Evolutionary conservation across 2,113 vertebrate species (phyloP), one percentile per base, ranked within the genome.

Genomic region (Podarcis raffonei): DNA sequence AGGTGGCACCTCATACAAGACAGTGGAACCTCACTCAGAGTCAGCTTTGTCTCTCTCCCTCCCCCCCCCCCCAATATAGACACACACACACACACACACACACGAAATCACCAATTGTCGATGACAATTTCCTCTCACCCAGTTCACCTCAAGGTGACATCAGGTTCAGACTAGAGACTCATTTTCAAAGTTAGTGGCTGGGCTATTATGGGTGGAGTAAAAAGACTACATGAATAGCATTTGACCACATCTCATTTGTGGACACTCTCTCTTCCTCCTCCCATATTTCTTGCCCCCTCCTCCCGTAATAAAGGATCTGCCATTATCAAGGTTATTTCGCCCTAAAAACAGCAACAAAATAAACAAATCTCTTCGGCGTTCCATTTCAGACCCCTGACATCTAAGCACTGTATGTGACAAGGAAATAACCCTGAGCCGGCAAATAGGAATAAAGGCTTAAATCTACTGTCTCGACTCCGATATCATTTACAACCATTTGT

Each of bases 341-440:
- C 2, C 1, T 25, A 18, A 9, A 37, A 57, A 71, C 27, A 57
- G 5, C n/a, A 32, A 68, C 66, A 23, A 11, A 65, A 80, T 15
- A 71, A 35, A 59, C 18, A 62, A 80, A 32, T 53, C 27, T 13
- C 77, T 18, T 59, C 22, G 48, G 53, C 39, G 65, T 69, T 87
- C 71, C 2, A 3, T 79, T 25, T 69, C 30, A 16, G 39, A 9
- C 68, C 81, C n/a, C 83, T 27, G 85, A 3, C 81, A 3, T 12
- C 83, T 84, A 81, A 90, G 78, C 62, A 65, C 20, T 53, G 23
- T 6, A 72, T 71, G 9, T 53, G 9, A 83, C 30, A 86, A 86
- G 82, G 81, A 87, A 92, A 92, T 76, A 68, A 92, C 91, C 83
- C 32, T 88, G 84, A 80, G 62, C 71, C 89, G 53, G 82, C 80